Evolutionary conservation across 1,140 invertebrate species (phyloP).

Genomic region (Trichonephila clavipes): DNA sequence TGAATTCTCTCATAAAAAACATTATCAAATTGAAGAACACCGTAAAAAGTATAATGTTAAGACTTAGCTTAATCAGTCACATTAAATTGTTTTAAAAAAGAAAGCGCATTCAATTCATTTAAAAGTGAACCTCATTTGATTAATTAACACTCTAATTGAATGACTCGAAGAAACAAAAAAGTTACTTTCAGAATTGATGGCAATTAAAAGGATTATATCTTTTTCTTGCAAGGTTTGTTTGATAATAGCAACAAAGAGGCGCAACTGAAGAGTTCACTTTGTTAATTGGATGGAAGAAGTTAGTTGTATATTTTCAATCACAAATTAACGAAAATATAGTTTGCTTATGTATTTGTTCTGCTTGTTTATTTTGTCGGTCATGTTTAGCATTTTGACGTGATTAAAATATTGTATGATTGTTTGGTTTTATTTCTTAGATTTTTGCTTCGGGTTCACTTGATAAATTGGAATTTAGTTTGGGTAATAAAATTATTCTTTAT

Average conservation of each 20-base stretch:
- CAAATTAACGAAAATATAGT: neutral
- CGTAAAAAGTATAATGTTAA: neutral
- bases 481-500: too few species aligned
- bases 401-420: too few species aligned
- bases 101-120: neutral
- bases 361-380: too few species aligned
- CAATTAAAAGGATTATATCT: constrained; percentile 6
- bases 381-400: too few species aligned
- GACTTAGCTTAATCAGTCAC: neutral
- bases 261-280: neutral
- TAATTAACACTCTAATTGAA: constrained; percentile 27
- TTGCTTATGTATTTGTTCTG: too few species aligned
- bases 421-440: too few species aligned
- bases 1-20: neutral
- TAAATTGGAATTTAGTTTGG: too few species aligned
- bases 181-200: neutral
- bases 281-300: neutral
- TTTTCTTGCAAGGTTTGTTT: neutral
- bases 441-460: too few species aligned
- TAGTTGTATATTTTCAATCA: neutral
- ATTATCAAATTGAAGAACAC: too few species aligned
- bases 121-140: neutral
- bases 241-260: neutral
- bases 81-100: neutral
- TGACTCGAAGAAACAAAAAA: neutral